Conservation (phyloP, 1,140 invertebrate species). For the Ditylenchus dipsaci region DNA sequence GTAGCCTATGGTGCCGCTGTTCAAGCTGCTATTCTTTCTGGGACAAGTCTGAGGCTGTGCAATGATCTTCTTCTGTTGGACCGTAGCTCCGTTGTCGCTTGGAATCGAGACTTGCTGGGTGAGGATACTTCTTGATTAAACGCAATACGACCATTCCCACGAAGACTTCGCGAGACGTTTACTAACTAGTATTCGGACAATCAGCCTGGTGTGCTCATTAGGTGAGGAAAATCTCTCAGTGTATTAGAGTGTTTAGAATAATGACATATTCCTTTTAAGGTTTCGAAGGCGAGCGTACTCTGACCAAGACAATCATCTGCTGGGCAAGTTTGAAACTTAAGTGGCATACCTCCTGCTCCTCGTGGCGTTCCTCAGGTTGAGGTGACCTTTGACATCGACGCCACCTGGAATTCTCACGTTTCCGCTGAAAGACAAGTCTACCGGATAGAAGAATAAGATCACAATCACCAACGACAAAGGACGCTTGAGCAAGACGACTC, state of each 20-base stretch:
- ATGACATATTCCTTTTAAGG: slow-evolving; percentile 52
- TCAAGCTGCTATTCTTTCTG: slow-evolving; percentile 82
- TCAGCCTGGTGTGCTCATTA: slow-evolving; percentile 12
- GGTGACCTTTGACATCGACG: slow-evolving; percentile 68
- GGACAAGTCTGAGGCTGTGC: slow-evolving; percentile 82
- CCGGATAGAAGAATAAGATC: slow-evolving; percentile 93
- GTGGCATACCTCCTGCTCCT: slow-evolving; percentile 66
- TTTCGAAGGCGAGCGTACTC: slow-evolving; percentile 66
- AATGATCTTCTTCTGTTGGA: slow-evolving; percentile 84
- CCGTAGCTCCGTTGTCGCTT: slow-evolving; percentile 84
- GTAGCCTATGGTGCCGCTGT: slow-evolving; percentile 60
- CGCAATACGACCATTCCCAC: slow-evolving; percentile 92
- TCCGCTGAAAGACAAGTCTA: slow-evolving; percentile 66
- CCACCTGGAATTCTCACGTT: slow-evolving; percentile 64
- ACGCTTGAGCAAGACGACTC: slow-evolving; percentile 84
- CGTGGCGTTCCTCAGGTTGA: slow-evolving; percentile 65
- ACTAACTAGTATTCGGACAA: slow-evolving; percentile 58
- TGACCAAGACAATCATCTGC: slow-evolving; percentile 66
- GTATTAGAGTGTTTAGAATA: slow-evolving; percentile 67
- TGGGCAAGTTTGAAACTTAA: slow-evolving; percentile 66
- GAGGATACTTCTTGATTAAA: slow-evolving; percentile 89
- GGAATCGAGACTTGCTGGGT: slow-evolving; percentile 98
- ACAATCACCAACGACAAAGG: slow-evolving; percentile 97
- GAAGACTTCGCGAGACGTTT: slow-evolving; percentile 89
- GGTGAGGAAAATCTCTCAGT: slow-evolving; percentile 66